phyloP scores from a whole-genome alignment of 2,797 vertebrate species.

The Sebastes oblongus region DNA sequence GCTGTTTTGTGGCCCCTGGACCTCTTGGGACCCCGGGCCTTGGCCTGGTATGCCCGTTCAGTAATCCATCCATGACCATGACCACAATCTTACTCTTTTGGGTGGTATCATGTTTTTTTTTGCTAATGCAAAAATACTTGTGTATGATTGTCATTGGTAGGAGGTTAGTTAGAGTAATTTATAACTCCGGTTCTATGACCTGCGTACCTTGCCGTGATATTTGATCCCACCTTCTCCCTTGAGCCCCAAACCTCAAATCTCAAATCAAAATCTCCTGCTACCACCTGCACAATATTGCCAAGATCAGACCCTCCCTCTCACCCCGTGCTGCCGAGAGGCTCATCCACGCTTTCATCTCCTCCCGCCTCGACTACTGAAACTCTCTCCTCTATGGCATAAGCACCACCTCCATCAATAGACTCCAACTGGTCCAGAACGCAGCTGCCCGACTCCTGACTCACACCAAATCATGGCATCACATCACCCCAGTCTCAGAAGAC shows the following conservation, averaged over 20 bases:
- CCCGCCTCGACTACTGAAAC: too few relatives aligned
- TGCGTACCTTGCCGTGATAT: neutral
- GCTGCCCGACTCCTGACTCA: neutral
- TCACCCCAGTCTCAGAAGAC: too few relatives aligned
- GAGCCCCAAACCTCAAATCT: too few relatives aligned
- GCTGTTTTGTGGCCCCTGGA: neutral
- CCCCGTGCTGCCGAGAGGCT: too few relatives aligned
- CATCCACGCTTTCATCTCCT: too few relatives aligned
- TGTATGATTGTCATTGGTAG: neutral
- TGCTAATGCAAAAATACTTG: neutral
- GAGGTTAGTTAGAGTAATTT: neutral
- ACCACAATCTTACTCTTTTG: neutral
- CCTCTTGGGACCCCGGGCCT: neutral
- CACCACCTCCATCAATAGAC: too few relatives aligned
- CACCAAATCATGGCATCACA: neutral
- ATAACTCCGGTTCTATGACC: neutral
- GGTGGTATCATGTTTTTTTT: neutral
- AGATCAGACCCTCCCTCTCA: too few relatives aligned
- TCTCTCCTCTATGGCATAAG: too few relatives aligned
- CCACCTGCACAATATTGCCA: too few relatives aligned
- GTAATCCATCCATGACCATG: neutral
- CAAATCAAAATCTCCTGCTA: neutral
- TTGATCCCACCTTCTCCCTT: too few relatives aligned
- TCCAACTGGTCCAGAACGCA: too few relatives aligned
- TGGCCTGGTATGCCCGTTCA: neutral